Base-by-base conservation (phyloP, 2,888 invertebrate species). In the Steinernema scapterisci region DNA sequence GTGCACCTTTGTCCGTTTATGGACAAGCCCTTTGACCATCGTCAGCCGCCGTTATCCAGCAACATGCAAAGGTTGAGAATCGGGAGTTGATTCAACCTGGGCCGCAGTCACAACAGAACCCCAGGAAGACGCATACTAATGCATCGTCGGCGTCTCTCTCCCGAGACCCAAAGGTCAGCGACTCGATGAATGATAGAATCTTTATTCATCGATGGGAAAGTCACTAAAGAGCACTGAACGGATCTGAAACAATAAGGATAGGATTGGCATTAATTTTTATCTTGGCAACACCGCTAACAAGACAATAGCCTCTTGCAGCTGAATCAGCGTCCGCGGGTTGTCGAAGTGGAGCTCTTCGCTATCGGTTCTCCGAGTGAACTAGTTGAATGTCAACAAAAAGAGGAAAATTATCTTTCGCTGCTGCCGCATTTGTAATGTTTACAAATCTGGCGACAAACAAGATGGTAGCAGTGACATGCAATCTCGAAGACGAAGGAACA, bases 391-490 rank as follows among this genome's bases (percentile, higher is more conserved):
- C 38, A 38, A 38, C 38, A 38, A 38, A 38, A 38, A 38, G 38
- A 38, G n/a, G n/a, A 38, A 38, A 9, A 38, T 38, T 38, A 38
- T 38, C 38, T 38, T 3, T 6, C 3, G 38, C 9, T 38, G 38
- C 9, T 38, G 54, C 19, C 54, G 54, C 3, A 23, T 63, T 63
- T 63, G 63, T 63, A 63, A 63, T 63, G 63, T 63, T 63, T 63
- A 63, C 63, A 63, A 63, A 63, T n/a, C 31, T 16, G 25, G 31
- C 6, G 63, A 63, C 63, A 63, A 63, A 63, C 63, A 63, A 23
- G 23, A 52, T 52, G 3, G 19, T 5, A 48, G 52, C 23, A 23
- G 23, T 6, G 38, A 6, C 38, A 38, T n/a, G n/a, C 5, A 38
- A 38, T 3, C 38, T 3, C 38, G 38, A 38, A 48, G 48, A n/a